Conservation (phyloP, 2,888 invertebrate genomes). For the Dendrolimus pini region DNA sequence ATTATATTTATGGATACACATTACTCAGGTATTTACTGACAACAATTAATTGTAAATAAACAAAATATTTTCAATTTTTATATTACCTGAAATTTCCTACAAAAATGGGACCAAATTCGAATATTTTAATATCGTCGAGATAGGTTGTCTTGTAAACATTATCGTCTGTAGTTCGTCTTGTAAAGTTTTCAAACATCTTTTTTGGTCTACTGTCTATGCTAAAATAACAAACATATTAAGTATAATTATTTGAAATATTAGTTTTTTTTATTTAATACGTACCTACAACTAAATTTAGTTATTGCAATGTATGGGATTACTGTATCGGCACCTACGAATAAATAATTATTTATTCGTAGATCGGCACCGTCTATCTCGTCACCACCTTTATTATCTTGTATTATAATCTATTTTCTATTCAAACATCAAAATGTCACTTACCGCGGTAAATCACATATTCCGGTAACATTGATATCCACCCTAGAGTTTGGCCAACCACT, state of each 20-base stretch:
- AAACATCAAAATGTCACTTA: slow-evolving; percentile 13
- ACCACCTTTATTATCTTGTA: too few relatives aligned
- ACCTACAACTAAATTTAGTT: too few relatives aligned
- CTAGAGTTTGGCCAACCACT: slow-evolving; percentile 65
- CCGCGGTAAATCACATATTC: slow-evolving; percentile 65
- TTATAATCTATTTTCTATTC: too few relatives aligned
- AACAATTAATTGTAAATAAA: not conserved
- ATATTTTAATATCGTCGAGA: slow-evolving; percentile 58
- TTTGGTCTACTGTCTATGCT: slow-evolving; percentile 66
- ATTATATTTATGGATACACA: not conserved
- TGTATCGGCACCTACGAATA: too few relatives aligned
- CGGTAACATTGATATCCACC: slow-evolving; percentile 44
- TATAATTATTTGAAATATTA: too few relatives aligned
- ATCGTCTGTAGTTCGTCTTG: slow-evolving; percentile 50
- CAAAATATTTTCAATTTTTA: not conserved
- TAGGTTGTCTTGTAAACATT: slow-evolving; percentile 56
- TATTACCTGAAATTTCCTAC: slow-evolving; percentile 46
- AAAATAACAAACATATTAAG: slow-evolving; percentile 9
- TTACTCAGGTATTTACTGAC: not conserved
- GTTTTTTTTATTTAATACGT: too few relatives aligned
- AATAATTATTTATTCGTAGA: too few relatives aligned
- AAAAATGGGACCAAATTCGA: slow-evolving; percentile 67
- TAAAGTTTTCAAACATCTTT: slow-evolving; percentile 65
- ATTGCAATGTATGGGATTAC: too few relatives aligned
- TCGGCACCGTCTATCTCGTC: too few relatives aligned